Base-by-base conservation (phyloP, 2,113 vertebrate genomes). In the Cyprinodon brontotheroides region DNA sequence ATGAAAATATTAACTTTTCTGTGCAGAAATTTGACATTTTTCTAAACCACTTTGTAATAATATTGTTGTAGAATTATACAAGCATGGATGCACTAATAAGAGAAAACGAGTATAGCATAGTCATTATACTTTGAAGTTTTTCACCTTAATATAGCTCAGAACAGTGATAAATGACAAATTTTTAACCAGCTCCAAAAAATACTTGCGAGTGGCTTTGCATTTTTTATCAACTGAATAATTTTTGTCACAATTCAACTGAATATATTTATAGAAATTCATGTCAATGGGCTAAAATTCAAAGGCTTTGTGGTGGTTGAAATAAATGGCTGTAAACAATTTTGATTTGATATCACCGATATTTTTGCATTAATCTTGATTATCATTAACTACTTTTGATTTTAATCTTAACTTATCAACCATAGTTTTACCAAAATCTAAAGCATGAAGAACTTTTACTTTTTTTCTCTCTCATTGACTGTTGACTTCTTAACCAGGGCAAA, bases 401-500 rank as follows among this genome's bases (percentile, higher is more conserved):
- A 45, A n/a, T 60, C 36, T 71, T 14, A 74, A 78, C 78, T 50
- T 41, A 69, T 78, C 60, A 74, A 59, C 65, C 29, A 8, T 70
- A 78, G 41, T 80, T 82, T 87, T 38, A 74, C 38, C 79, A 61
- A 67, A 38, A 1, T 72, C 69, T 79, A 60, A 79, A 67, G 69
- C 83, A 85, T 81, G 76, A 80, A 70, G 83, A 86, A 76, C 65
- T 74, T 80, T 86, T 71, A 20, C 81, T 47, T 59, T 68, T 78
- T 36, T 62, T 62, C 73, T 64, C 70, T 86, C 61, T 89, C 75
- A 86, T 82, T 80, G 71, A 90, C 82, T 93, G 82, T 93, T 83
- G 88, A 90, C 90, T 83, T 92, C 72, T 86, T 89, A 90, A 93
- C 90, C 91, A 95, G 95, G 94, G 92, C 84, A 95, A 93, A 93